Evolutionary conservation across 2,113 vertebrate genomes (phyloP).

Genomic region (Thryonomys swinderianus): DNA sequence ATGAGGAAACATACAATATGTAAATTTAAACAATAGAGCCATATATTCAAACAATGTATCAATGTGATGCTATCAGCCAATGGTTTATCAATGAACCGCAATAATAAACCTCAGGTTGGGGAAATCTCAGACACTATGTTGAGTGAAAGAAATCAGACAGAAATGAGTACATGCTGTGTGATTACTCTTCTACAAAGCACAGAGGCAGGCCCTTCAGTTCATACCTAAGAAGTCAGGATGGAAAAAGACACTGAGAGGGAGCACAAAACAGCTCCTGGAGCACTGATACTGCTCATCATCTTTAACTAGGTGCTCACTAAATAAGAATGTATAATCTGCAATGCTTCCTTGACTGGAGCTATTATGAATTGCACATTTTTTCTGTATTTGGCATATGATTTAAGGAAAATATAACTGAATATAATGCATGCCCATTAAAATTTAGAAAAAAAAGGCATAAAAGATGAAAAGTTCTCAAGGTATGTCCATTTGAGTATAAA

Average conservation of each 20-base stretch:
- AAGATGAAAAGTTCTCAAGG: slow-evolving; percentile 1
- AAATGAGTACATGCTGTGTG: not conserved
- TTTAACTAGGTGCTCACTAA: not conserved
- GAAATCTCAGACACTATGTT: not conserved
- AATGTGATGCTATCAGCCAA: not conserved
- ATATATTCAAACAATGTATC: not conserved
- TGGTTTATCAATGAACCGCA: not conserved
- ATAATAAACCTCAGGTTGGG: not conserved
- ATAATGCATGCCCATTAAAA: not conserved
- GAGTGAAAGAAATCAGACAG: not conserved
- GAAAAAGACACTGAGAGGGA: not conserved
- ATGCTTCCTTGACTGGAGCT: not conserved
- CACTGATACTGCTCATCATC: not conserved
- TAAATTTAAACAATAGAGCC: not conserved
- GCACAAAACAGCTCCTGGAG: not conserved
- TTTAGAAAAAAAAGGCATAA: not conserved
- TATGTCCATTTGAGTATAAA: too few species aligned
- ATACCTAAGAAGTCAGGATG: not conserved
- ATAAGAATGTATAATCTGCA: not conserved
- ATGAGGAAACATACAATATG: not conserved
- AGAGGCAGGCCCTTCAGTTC: not conserved
- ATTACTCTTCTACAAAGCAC: not conserved
- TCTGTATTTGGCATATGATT: not conserved
- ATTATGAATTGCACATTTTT: not conserved
- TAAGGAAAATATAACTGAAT: not conserved